phyloP scores from a whole-genome alignment of 2,113 vertebrate genomes.

The Clarias macrocephalus region DNA sequence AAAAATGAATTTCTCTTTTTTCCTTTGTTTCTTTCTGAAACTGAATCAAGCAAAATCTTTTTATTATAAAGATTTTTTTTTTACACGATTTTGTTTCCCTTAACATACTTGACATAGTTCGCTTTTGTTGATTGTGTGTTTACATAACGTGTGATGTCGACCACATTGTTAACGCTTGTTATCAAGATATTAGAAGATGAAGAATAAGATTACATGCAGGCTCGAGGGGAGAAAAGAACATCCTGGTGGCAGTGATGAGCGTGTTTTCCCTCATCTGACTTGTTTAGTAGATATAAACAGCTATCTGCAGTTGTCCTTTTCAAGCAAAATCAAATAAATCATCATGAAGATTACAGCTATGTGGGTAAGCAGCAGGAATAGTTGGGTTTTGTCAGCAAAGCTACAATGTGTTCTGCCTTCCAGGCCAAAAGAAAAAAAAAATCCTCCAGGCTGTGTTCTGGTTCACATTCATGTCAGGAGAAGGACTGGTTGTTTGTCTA shows the following conservation, averaged over 20 bases:
- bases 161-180: neutral
- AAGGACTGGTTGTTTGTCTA: slow-evolving; percentile 85
- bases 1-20: neutral
- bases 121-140: neutral
- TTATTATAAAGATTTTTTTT: neutral
- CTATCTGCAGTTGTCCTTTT: neutral
- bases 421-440: slow-evolving; percentile 29
- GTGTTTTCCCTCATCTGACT: neutral
- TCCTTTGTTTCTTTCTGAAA: neutral
- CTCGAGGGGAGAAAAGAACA: neutral
- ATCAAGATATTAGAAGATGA: neutral
- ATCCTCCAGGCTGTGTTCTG: slow-evolving; percentile 63
- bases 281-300: neutral
- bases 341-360: neutral
- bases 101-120: neutral
- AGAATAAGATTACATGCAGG: neutral
- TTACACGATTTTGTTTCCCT: neutral
- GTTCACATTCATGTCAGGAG: slow-evolving; percentile 85
- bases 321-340: neutral
- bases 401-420: slow-evolving; percentile 9
- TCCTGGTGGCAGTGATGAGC: neutral
- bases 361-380: slow-evolving; percentile 52
- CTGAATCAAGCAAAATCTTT: neutral
- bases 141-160: neutral
- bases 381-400: neutral